phyloP scores from a whole-genome alignment of 2,797 vertebrate genomes.

The Myotis planiceps region DNA sequence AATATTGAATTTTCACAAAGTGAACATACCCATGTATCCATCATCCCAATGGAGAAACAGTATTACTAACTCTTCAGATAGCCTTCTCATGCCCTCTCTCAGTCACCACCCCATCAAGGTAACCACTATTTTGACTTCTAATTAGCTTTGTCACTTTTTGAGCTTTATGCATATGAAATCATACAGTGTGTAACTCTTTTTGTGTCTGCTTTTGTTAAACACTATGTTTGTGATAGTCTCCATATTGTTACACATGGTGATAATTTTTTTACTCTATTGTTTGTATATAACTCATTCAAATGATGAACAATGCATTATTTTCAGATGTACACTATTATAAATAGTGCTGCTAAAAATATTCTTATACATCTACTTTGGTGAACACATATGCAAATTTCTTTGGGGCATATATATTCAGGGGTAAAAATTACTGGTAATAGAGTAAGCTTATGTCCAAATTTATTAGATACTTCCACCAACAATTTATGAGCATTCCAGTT shows the following conservation, averaged over 20 bases:
- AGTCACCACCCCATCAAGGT: neutral
- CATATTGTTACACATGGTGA: neutral
- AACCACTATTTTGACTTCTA: neutral
- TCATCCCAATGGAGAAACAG: neutral
- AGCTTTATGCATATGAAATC: neutral
- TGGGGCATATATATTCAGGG: neutral
- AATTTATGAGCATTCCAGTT: neutral
- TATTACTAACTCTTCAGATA: neutral
- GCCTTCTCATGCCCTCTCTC: neutral
- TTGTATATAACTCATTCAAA: neutral
- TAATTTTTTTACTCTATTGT: neutral
- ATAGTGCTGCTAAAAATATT: neutral
- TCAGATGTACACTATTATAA: neutral
- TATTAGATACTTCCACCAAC: neutral
- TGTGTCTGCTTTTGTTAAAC: neutral
- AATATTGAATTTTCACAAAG: neutral
- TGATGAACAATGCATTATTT: neutral
- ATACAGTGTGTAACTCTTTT: neutral
- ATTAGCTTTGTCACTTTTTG: neutral
- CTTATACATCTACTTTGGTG: neutral
- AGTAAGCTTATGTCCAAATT: neutral
- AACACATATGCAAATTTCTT: conserved; percentile 19
- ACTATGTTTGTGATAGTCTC: neutral
- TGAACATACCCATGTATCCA: neutral
- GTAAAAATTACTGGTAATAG: neutral